Conservation (phyloP, 1,140 invertebrate species). For the Colletes gigas region DNA sequence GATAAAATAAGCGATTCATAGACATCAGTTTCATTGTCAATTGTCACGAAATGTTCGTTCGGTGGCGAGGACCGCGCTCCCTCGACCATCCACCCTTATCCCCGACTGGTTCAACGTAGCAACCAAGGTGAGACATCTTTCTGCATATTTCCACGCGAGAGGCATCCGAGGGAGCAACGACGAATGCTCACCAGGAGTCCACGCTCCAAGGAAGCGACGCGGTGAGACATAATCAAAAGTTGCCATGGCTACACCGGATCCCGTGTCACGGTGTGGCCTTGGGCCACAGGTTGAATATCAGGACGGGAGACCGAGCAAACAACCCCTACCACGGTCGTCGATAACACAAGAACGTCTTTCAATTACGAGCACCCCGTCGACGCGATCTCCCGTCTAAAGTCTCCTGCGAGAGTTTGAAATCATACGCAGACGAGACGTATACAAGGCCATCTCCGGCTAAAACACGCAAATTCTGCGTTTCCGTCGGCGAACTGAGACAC, state of each 20-base stretch:
- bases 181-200: constrained; percentile 38
- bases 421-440: background rate
- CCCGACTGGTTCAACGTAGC: constrained; percentile 11
- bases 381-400: background rate
- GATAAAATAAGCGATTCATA: background rate
- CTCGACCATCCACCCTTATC: background rate
- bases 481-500: too few species aligned
- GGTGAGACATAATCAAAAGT: constrained; percentile 75
- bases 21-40: constrained; percentile 25
- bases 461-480: too few species aligned
- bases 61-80: background rate
- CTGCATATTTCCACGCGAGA: constrained; percentile 35
- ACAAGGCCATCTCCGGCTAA: too few species aligned
- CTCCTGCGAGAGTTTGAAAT: background rate
- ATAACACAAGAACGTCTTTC: constrained; percentile 52
- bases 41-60: constrained; percentile 17
- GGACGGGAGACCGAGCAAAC: constrained; percentile 26
- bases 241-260: constrained; percentile 73
- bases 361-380: constrained; percentile 32
- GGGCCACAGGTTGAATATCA: constrained; percentile 55
- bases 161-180: background rate
- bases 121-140: constrained; percentile 17
- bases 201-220: constrained; percentile 25
- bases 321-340: constrained; percentile 7
- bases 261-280: constrained; percentile 57